Evolutionary conservation across 2,797 vertebrate genomes (phyloP), one percentile per base, ranked within the genome.

Genomic region (Meriones psammophilus): DNA sequence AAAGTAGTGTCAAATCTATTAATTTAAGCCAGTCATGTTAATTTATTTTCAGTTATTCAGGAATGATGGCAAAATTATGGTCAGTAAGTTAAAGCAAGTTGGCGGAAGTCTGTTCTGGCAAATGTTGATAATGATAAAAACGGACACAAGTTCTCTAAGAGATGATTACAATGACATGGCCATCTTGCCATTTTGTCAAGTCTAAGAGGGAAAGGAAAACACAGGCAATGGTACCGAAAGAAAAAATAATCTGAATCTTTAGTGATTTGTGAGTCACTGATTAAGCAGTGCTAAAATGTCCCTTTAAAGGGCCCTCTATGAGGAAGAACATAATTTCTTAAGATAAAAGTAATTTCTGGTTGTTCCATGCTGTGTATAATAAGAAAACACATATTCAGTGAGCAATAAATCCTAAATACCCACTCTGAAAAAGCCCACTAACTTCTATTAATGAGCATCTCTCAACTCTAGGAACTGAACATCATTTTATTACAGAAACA

Each of bases 381-480:
- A 89, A 89, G 8, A 93, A 91, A 84, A 74, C 58, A 73, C 81
- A 12, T 50, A 88, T 22, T 73, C n/a, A 78, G 9, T 81, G 79
- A 92, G 50, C 88, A 60, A 84, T 1, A 81, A 2, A 88, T 58
- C 5, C 58, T 89, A 77, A 87, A 36, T 58, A 71, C 89, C 69
- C 95, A 50, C 4, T 85, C 54, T 74, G 30, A 92, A 96, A 95
- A 90, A n/a, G 12, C 7, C 89, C 88, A 58, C 28, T 80, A 79
- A 74, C 62, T 84, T 96, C 95, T 74, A 50, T 76, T 64, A 79
- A 50, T 39, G 96, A 96, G 60, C 4, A 92, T 18, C 18, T 95
- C 56, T 92, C 62, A 54, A 7, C 17, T 81, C 30, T 46, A 58
- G 28, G 56, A 77, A 94, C 54, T 73, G 85, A 91, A 91, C 5